phyloP scores from a whole-genome alignment of 2,113 vertebrate genomes.

The Syrrhaptes paradoxus region DNA sequence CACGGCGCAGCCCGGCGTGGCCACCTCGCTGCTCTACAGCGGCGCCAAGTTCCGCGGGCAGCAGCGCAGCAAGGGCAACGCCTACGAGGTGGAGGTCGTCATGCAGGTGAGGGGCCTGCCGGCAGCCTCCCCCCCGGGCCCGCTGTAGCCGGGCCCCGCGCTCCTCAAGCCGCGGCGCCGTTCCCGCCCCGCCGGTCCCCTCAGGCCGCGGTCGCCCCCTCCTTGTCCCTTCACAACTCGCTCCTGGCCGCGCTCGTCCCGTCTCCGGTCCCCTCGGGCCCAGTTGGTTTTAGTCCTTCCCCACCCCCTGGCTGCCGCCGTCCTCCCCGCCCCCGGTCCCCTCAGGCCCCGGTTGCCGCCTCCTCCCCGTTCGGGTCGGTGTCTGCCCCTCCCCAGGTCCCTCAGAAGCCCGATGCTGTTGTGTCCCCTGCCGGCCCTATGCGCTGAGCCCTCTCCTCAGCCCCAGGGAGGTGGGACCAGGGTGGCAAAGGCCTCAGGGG shows the following conservation, averaged over 20 bases:
- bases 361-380: no score
- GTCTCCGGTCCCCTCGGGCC: not conserved
- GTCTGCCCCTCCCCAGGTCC: not conserved
- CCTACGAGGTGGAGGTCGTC: conserved; percentile 96
- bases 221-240: no score
- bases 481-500: no score
- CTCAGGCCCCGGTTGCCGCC: not conserved
- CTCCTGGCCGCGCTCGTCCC: not conserved
- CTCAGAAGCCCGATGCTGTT: not conserved
- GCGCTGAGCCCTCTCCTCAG: no score
- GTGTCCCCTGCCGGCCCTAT: not conserved
- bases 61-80: conserved; percentile 97
- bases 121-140: not conserved
- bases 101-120: conserved; percentile 83
- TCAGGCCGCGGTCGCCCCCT: not conserved
- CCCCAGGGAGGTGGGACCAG: not conserved
- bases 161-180: not conserved
- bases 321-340: not conserved
- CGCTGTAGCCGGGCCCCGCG: no score
- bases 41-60: conserved; percentile 94
- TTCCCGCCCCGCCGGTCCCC: not conserved
- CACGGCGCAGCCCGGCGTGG: conserved; percentile 91
- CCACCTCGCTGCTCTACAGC: conserved; percentile 91
- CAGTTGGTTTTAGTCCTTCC: not conserved
- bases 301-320: accelerated